Evolutionary conservation across 2,888 invertebrate genomes (phyloP).

Genomic region (Monochamus alternatus): DNA sequence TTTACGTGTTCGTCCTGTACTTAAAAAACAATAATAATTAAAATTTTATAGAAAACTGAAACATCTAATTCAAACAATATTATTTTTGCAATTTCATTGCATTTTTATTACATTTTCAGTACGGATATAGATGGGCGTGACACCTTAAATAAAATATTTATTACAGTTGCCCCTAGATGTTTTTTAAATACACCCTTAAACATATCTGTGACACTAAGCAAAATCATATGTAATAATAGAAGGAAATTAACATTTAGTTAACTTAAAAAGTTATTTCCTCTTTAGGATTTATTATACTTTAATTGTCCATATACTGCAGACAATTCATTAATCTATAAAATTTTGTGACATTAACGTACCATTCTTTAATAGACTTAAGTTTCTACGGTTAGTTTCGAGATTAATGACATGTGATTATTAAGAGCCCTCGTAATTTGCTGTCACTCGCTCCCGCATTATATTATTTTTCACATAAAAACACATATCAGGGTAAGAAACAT

Average conservation of each 20-base stretch:
- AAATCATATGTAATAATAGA: slow-evolving; percentile 2
- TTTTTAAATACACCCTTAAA: background rate
- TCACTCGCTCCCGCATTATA: slow-evolving; percentile 29
- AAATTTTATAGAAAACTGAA: no score
- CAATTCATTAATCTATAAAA: slow-evolving; percentile 24
- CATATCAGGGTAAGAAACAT: slow-evolving; percentile 24
- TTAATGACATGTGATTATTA: slow-evolving; percentile 20
- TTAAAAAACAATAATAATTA: no score
- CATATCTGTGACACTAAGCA: slow-evolving; percentile 6
- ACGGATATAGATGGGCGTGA: no score
- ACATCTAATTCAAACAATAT: no score
- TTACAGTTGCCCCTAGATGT: no score
- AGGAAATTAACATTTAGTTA: slow-evolving; percentile 45
- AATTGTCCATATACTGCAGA: slow-evolving; percentile 29
- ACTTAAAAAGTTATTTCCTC: slow-evolving; percentile 62
- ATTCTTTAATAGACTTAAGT: slow-evolving; percentile 11
- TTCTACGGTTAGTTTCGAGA: slow-evolving; percentile 14
- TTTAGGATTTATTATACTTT: slow-evolving; percentile 59
- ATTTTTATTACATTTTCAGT: no score
- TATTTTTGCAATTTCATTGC: no score
- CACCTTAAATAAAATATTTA: no score
- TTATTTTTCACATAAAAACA: slow-evolving; percentile 27
- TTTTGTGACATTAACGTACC: slow-evolving; percentile 11
- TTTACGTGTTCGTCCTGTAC: no score
- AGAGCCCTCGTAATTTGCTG: slow-evolving; percentile 17